A percentile compares a stretch with the other conserved stretches of the same genome.
phyloP scores from a whole-genome alignment of 2,888 invertebrate genomes.

The Drosophila antonietae region DNA sequence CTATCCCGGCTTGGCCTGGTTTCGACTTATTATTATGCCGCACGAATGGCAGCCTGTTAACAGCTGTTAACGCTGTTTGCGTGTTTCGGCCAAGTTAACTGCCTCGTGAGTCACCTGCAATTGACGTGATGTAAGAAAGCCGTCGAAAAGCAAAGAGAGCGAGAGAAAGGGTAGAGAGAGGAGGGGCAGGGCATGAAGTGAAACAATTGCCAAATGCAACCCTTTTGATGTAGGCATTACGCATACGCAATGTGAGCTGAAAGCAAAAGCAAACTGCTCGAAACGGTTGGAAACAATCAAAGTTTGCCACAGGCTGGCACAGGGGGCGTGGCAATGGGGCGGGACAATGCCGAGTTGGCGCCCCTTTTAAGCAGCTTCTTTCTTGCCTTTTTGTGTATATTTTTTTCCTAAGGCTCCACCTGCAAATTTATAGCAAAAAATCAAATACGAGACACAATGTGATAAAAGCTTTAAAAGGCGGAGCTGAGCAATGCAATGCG shows the following conservation, averaged over 20 bases:
- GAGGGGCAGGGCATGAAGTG: neutral
- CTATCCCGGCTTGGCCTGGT: slow-evolving; percentile 10
- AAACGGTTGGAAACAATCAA: slow-evolving; percentile 62
- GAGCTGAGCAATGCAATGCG: neutral
- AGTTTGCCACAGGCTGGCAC: slow-evolving; percentile 55
- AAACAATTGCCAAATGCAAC: slow-evolving; percentile 45
- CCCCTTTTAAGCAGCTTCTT: slow-evolving; percentile 43
- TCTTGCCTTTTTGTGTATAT: slow-evolving; percentile 26
- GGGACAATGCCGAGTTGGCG: slow-evolving; percentile 8
- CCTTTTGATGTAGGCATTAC: slow-evolving; percentile 59
- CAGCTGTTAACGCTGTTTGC: slow-evolving; percentile 69
- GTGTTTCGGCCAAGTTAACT: slow-evolving; percentile 60
- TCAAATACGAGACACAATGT: slow-evolving; percentile 49
- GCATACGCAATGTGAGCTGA: slow-evolving; percentile 65
- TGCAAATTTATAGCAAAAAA: slow-evolving; percentile 54
- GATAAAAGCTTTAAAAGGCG: slow-evolving; percentile 46
- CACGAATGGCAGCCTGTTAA: slow-evolving; percentile 72
- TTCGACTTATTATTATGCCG: slow-evolving; percentile 71
- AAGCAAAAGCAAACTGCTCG: slow-evolving; percentile 33
- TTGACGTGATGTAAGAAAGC: slow-evolving; percentile 54
- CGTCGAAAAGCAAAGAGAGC: neutral
- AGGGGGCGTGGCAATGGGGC: neutral
- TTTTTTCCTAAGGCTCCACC: slow-evolving; percentile 21
- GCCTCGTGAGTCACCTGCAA: slow-evolving; percentile 74
- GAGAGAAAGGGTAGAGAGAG: neutral